These are phyloP conservation scores for Myotis vivesi DNA, from an alignment of 2,797 vertebrate species.

Conservation along the genomic window DNA sequence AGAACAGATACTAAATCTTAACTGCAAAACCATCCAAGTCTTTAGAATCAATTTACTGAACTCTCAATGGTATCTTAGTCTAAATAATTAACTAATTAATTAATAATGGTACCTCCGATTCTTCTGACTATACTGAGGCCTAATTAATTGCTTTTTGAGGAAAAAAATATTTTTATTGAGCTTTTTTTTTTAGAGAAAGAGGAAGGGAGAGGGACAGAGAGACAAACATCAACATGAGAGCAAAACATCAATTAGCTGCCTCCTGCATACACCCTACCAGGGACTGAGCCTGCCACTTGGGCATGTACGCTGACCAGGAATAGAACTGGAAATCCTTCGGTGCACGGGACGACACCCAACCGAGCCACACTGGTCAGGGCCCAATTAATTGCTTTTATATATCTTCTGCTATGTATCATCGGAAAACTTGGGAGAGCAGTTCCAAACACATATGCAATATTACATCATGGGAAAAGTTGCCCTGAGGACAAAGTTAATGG, in stretches of 20 bases:
- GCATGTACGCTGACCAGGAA: too few species aligned
- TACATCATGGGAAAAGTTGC: neutral
- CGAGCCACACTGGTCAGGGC: too few species aligned
- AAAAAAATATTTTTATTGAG: too few species aligned
- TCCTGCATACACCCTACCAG: too few species aligned
- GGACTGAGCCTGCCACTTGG: too few species aligned
- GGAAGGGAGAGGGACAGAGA: too few species aligned
- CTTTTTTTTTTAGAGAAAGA: too few species aligned
- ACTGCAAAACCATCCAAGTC: neutral
- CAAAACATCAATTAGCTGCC: too few species aligned
- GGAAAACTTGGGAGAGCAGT: neutral
- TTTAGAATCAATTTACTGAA: slow-evolving; percentile 42
- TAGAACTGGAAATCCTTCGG: too few species aligned
- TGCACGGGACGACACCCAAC: too few species aligned
- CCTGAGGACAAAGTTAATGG: neutral
- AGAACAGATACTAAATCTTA: slow-evolving; percentile 23
- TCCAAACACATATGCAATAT: neutral
- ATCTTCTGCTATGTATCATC: neutral
- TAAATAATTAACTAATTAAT: slow-evolving; percentile 47
- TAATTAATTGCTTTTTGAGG: neutral
- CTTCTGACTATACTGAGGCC: neutral
- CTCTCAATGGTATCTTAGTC: neutral
- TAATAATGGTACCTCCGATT: neutral
- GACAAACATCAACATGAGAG: too few species aligned
- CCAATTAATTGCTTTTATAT: neutral